These are phyloP conservation scores for Ophion obscuratus DNA, from an alignment of 2,888 invertebrate species.

Conservation along the genomic window DNA sequence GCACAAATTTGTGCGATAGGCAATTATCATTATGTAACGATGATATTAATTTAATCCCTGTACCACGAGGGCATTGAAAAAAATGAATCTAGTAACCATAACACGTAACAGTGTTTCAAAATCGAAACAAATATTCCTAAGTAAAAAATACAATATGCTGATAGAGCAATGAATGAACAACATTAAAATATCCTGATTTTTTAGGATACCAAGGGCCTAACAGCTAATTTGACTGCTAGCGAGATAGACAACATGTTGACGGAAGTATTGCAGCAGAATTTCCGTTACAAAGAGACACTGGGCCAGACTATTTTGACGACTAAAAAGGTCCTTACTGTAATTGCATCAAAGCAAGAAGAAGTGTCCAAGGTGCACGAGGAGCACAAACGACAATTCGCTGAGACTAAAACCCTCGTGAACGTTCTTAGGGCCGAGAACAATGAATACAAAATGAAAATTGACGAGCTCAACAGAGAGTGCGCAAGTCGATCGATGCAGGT, in stretches of 20 bases:
- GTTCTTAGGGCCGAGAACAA: constrained; percentile 80
- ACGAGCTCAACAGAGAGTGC: constrained; percentile 3
- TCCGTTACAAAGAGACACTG: constrained; percentile 87
- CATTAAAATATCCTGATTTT: constrained; percentile 33
- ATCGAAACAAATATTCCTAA: too few species aligned
- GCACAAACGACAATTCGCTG: constrained; percentile 88
- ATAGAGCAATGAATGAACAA: not conserved
- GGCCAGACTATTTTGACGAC: constrained; percentile 88
- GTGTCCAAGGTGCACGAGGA: constrained; percentile 87
- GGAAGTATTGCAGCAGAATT: constrained; percentile 86
- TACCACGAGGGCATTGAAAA: too few species aligned
- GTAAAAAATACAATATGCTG: not conserved
- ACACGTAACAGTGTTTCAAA: too few species aligned
- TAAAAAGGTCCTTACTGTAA: constrained; percentile 88
- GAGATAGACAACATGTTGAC: constrained; percentile 86
- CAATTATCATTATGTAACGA: too few species aligned
- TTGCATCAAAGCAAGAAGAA: constrained; percentile 88
- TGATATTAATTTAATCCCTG: not conserved
- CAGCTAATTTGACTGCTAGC: constrained; percentile 79
- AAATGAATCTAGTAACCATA: too few species aligned
- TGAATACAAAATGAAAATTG: constrained; percentile 74
- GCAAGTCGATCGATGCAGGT: constrained; percentile 53
- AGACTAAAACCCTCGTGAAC: constrained; percentile 86
- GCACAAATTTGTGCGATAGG: too few species aligned
- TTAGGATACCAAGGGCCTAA: constrained; percentile 77